These are phyloP conservation scores for Heterotilapia buettikoferi DNA, from an alignment of 2,113 vertebrate species.

Conservation along the genomic window DNA sequence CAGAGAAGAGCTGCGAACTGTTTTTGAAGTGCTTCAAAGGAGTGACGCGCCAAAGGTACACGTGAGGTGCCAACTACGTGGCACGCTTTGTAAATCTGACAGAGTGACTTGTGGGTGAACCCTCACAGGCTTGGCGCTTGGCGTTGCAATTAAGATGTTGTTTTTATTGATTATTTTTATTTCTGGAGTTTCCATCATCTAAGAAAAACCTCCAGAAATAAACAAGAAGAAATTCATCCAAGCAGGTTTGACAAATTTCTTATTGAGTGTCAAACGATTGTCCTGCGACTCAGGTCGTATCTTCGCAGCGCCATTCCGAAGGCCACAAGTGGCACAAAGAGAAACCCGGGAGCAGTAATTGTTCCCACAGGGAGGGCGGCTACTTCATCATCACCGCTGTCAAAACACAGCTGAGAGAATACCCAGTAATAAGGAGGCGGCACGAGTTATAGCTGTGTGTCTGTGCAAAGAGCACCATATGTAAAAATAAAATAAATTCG, in stretches of 20 bases:
- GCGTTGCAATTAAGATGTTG: not conserved
- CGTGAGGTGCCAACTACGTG: not conserved
- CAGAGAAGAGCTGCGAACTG: not conserved
- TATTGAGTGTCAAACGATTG: not conserved
- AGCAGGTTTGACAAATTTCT: not conserved
- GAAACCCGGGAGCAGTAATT: not conserved
- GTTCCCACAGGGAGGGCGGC: not conserved
- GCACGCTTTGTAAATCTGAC: not conserved
- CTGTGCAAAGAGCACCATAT: not conserved
- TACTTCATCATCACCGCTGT: not conserved
- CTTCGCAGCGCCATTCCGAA: not conserved
- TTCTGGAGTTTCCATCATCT: not conserved
- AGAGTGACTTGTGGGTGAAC: slow-evolving; percentile 6
- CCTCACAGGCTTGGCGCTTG: not conserved
- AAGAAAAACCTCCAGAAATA: not conserved
- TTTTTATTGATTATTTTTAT: not conserved
- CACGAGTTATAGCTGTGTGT: not conserved
- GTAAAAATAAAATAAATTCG: not conserved
- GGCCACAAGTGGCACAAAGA: not conserved
- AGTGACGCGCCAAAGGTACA: not conserved
- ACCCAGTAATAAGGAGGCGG: not conserved
- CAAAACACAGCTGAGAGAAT: slow-evolving; percentile 4
- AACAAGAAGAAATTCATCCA: not conserved
- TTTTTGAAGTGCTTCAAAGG: slow-evolving; percentile 22
- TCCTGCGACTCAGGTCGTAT: not conserved